Evolutionary conservation across 2,113 vertebrate species (phyloP), one percentile per base, ranked within the genome.

Genomic region (Xiphophorus couchianus): DNA sequence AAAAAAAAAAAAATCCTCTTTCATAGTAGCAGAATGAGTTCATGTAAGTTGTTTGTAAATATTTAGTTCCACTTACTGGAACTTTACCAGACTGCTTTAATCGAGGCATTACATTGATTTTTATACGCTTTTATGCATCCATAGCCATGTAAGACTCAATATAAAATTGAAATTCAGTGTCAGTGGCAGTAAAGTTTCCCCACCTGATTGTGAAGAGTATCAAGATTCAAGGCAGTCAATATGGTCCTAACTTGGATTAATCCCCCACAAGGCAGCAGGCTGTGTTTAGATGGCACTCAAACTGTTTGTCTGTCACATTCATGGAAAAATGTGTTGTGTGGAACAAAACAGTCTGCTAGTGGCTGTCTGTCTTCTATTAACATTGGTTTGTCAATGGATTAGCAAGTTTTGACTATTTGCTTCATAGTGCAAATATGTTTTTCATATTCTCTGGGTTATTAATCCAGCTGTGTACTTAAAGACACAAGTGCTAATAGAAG

Each of bases 191-290:
- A 65, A 74, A 69, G 76, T 83, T 86, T 83, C 79, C 80, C 83
- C 83, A 73, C 65, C 79, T 85, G 42, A 66, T 35, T 10, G 66
- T 76, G 25, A 67, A 86, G 77, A 62, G 73, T 82, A 80, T 86
- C 74, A 81, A 61, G 73, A 86, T 77, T 77, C 66, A 58, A 72
- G 61, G 67, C 66, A 76, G 84, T 87, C 86, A 79, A 80, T 87
- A 81, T 82, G 80, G 29, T 71, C 75, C 72, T 71, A 76, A 74
- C 73, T 82, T 68, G 74, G 84, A 82, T 61, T 76, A 86, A 81
- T 83, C 66, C 35, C 44, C 69, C 39, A 69, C 60, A 37, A 69
- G 58, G 67, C 76, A 79, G 77, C 54, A 37, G 74, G 77, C 60
- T 1, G 72, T 27, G 48, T 63, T 89, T 75, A 80, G 85, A 83